Percentiles rank a stretch among this genome's conserved stretches.
These are phyloP conservation scores for Protonibea diacanthus DNA, from an alignment of 2,797 vertebrate genomes.

Conservation along the genomic window DNA sequence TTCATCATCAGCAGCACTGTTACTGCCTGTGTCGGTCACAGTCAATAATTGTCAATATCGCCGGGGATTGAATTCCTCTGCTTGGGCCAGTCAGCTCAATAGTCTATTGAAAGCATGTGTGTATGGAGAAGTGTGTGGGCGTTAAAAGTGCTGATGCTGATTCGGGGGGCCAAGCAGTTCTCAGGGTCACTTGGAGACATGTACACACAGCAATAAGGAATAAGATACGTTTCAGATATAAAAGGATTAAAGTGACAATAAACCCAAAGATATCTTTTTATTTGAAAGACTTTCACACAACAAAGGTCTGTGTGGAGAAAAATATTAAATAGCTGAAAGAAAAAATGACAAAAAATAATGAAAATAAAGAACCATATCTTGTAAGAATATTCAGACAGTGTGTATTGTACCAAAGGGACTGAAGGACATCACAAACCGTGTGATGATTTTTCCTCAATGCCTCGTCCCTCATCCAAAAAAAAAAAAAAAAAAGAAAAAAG, in stretches of 20 bases:
- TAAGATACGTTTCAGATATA: not conserved
- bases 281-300: not conserved
- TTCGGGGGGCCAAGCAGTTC: not conserved
- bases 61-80: conserved; percentile 7
- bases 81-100: conserved; percentile 2
- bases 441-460: no score
- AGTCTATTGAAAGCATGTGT: not conserved
- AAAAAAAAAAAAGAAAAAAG: no score
- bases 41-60: conserved; percentile 40
- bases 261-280: not conserved
- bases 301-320: not conserved
- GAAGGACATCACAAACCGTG: not conserved
- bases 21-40: conserved; percentile 17
- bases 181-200: not conserved
- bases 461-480: no score
- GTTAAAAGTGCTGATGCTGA: conserved; percentile 12
- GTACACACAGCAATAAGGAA: not conserved
- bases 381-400: not conserved
- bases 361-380: not conserved
- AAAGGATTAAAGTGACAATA: not conserved
- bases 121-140: not conserved
- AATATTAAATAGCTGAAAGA: not conserved
- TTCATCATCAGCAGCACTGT: conserved; percentile 11
- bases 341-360: not conserved
- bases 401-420: not conserved